Evolutionary conservation across 1,140 invertebrate species (phyloP), one percentile per base, ranked within the genome.

Genomic region (Aethina tumida): DNA sequence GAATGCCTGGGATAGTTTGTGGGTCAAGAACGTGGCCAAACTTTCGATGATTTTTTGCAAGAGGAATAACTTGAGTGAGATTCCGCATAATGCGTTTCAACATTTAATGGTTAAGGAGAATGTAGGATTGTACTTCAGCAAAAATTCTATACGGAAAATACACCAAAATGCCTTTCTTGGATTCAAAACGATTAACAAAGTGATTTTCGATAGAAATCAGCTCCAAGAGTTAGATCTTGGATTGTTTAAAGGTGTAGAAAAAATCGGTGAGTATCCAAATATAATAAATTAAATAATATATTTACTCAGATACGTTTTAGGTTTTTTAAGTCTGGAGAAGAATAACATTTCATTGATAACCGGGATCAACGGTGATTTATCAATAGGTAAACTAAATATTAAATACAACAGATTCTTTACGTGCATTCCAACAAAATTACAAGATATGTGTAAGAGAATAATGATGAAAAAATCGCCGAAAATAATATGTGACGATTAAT

Each of bases 1-100:
- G 1, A 29, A 35, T 7, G 18, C 7, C 7, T 58, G 54, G 56
- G 49, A 58, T 30, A 20, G 16, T 8, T 45, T 53, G 9, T 61
- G 59, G 59, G 59, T 61, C 27, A 45, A 35, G 12, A 44, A 53
- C 24, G 45, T 41, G 13, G 54, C 59, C 8, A 44, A 41, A 28
- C 36, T 61, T 2, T 44, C 30, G 1, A 22, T 28, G 3, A 6
- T 61, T 5, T 56, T 36, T 19, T 35, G 56, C 10, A 47, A 46
- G 28, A 27, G 52, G 14, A 61, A 61, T 34, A 16, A 33, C 8
- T 45, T 61, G n/a, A 24, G 22, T 17, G 14, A 27, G 8, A 28
- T 61, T 5, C 52, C 56, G 2, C 21, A 21, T 10, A 21, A 41
- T 4, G 54, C 57, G 0, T 60, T 61, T 29, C 26, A 40, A 35